These are phyloP conservation scores for Phocides pigmalion DNA, from an alignment of 1,140 invertebrate genomes.

Conservation along the genomic window DNA sequence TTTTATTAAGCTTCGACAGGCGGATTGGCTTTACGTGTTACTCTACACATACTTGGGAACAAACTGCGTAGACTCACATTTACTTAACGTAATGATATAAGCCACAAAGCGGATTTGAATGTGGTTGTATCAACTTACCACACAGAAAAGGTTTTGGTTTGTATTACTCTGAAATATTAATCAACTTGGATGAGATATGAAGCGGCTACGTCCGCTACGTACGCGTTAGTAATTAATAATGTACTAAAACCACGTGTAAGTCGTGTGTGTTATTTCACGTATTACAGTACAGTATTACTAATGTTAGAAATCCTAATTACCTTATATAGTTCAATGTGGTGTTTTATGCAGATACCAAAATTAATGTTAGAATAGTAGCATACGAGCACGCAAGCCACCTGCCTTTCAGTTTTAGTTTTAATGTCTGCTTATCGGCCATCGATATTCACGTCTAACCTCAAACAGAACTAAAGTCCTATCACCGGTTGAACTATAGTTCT, in stretches of 20 bases:
- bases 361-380: not conserved
- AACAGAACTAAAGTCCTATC: too few relatives aligned
- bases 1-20: too few relatives aligned
- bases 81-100: not conserved
- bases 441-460: too few relatives aligned
- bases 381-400: too few relatives aligned
- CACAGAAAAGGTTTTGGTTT: constrained; percentile 1
- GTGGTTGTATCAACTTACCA: constrained; percentile 11
- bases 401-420: too few relatives aligned
- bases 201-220: too few relatives aligned
- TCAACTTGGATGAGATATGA: not conserved
- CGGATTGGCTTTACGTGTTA: too few relatives aligned
- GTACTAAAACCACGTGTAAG: constrained; percentile 4
- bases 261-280: not conserved
- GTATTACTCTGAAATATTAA: constrained; percentile 9
- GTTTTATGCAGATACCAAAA: not conserved
- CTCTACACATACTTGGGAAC: too few relatives aligned
- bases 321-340: not conserved
- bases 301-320: not conserved
- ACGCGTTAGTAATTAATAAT: not conserved
- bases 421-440: too few relatives aligned
- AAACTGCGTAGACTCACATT: not conserved
- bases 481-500: too few relatives aligned
- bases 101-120: not conserved
- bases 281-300: not conserved